phyloP scores from a whole-genome alignment of 2,113 vertebrate genomes.

The Corythornis cristatus region DNA sequence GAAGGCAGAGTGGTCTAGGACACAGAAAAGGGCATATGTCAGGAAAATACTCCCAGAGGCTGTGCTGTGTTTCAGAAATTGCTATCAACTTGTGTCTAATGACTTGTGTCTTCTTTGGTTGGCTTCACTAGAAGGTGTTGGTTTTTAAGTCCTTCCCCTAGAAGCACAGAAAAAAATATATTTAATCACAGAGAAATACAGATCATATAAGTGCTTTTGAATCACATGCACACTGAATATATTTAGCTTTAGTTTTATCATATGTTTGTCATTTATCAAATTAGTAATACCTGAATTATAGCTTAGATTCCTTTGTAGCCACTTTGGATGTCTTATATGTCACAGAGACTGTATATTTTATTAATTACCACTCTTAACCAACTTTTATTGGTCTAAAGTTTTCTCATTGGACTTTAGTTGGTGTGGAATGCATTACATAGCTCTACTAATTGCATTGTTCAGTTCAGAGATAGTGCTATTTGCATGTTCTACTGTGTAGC shows the following conservation, averaged over 20 bases:
- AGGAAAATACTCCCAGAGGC: not conserved
- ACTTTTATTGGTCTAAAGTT: not conserved
- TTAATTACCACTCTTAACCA: not conserved
- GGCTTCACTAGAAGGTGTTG: not conserved
- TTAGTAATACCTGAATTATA: not conserved
- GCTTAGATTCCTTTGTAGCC: not conserved
- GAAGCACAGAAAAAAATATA: not conserved
- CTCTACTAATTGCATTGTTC: not conserved
- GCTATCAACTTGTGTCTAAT: not conserved
- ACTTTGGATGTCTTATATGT: not conserved
- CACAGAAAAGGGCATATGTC: fast-evolving
- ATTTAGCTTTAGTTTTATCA: not conserved
- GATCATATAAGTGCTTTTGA: fast-evolving
- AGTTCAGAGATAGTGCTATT: not conserved
- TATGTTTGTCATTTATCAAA: not conserved
- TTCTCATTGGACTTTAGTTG: not conserved
- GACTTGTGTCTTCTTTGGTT: not conserved
- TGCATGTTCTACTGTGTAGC: not conserved
- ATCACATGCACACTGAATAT: not conserved
- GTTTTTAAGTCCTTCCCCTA: not conserved
- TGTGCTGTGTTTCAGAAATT: not conserved
- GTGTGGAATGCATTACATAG: not conserved
- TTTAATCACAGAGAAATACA: not conserved
- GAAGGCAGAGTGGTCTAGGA: not conserved
- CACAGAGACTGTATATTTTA: not conserved